These are phyloP conservation scores for Carposina sasakii DNA, from an alignment of 1,140 invertebrate species.

Conservation along the genomic window DNA sequence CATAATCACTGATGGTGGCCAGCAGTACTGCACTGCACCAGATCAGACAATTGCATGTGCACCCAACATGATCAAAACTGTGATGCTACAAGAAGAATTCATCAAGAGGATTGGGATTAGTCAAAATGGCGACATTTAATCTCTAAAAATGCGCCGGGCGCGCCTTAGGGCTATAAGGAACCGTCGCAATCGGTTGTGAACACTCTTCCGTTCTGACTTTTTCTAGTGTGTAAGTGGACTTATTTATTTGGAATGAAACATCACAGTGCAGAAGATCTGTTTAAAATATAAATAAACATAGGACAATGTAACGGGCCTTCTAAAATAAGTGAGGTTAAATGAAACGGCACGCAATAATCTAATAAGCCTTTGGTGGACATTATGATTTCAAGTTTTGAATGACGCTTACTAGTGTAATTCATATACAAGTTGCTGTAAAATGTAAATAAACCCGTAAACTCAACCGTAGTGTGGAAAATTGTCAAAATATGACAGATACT, in stretches of 20 bases:
- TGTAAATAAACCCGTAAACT: too few relatives aligned
- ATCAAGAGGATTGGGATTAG: constrained; percentile 70
- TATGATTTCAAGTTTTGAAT: constrained; percentile 39
- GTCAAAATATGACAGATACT: too few relatives aligned
- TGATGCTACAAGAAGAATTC: constrained; percentile 71
- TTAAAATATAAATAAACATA: constrained; percentile 1
- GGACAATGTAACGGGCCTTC: constrained; percentile 15
- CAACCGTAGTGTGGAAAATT: too few relatives aligned
- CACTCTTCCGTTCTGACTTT: constrained; percentile 63
- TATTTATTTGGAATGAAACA: constrained; percentile 63
- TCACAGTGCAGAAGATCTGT: constrained; percentile 48
- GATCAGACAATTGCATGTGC: constrained; percentile 53
- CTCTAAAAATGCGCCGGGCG: constrained; percentile 60
- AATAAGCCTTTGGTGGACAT: constrained; percentile 29
- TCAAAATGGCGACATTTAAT: constrained; percentile 72
- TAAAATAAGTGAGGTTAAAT: constrained; percentile 19
- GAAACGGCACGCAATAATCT: constrained; percentile 19
- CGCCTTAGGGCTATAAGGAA: constrained; percentile 65
- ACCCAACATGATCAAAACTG: constrained; percentile 69
- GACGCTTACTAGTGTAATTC: constrained; percentile 56
- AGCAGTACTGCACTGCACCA: constrained; percentile 60
- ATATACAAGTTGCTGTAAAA: too few relatives aligned
- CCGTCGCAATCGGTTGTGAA: constrained; percentile 68
- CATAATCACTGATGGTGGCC: constrained; percentile 56
- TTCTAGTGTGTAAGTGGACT: constrained; percentile 64